Evolutionary conservation across 2,888 invertebrate species (phyloP), one percentile per base, ranked within the genome.

Genomic region (Coenonympha arcania): DNA sequence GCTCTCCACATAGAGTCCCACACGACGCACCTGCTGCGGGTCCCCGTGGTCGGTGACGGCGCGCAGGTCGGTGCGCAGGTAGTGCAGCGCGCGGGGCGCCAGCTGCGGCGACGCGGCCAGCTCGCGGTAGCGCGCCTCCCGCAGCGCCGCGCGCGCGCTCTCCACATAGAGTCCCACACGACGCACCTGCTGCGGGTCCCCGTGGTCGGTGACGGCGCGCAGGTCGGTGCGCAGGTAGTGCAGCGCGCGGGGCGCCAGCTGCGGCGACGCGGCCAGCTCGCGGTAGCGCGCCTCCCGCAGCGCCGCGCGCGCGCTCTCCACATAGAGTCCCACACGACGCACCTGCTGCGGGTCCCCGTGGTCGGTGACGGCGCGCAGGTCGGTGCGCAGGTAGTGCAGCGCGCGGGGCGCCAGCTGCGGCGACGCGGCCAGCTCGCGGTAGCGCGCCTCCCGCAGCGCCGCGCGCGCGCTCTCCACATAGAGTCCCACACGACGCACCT

Each of bases 21-120:
- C n/a, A n/a, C n/a, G n/a, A n/a, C n/a, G 18, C 2, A 78, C 89
- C 87, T 95, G 92, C 20, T 89, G 88, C 2, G 87, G 76, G 69
- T 94, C 91, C 5, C 72, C 71, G 63, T 93, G 93, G 77, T 95
- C 92, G 46, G 94, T 89, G 8, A 90, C 91, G 56, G 89, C 91
- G 1, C 90, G 89, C 11, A 96, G 81, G 47, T 91, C 88, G 1
- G 88, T 88, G 61, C 95, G 90, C 48, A 96, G 86, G 72, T 94
- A 96, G 52, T 88, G 79, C 59, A 95, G 85, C 0, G 95, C 95
- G 41, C 11, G 49, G 24, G 82, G 76, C 20, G 91, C 76, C 3
- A 88, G 91, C 55, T 22, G 81, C 78, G 36, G 90, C 48, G 73
- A 6, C 89, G 68, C 90, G 2, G 65, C 55, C 52, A 56, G 41